These are phyloP conservation scores for Cyrtonyx montezumae DNA, from an alignment of 2,113 vertebrate genomes.

Conservation along the genomic window DNA sequence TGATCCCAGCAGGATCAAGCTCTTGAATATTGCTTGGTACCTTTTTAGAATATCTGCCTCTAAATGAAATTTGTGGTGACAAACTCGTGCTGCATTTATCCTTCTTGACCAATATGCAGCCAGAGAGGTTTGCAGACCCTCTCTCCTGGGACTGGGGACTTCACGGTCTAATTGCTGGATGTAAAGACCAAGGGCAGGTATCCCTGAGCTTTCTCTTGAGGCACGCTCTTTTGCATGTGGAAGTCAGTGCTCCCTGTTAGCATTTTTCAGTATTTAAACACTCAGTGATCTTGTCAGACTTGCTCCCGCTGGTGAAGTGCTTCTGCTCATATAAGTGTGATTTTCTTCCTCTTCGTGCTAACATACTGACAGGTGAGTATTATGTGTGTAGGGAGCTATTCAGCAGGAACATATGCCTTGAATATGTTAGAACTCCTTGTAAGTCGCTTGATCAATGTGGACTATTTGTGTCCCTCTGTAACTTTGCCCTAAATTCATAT, in stretches of 20 bases:
- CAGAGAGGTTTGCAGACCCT: slow-evolving; percentile 1
- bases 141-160: neutral
- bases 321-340: neutral
- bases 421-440: slow-evolving; percentile 33
- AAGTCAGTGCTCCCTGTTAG: neutral
- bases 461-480: slow-evolving; percentile 36
- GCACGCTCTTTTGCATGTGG: neutral
- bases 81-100: slow-evolving; percentile 29
- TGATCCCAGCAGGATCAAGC: slow-evolving; percentile 60
- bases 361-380: slow-evolving; percentile 49
- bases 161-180: neutral
- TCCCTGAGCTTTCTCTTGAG: neutral
- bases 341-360: neutral
- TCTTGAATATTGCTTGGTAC: slow-evolving; percentile 40
- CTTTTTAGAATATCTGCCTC: slow-evolving; percentile 42
- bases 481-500: slow-evolving; percentile 66
- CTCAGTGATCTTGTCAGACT: neutral
- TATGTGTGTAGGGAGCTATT: slow-evolving; percentile 30
- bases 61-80: neutral
- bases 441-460: slow-evolving; percentile 47
- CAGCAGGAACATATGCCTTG: slow-evolving; percentile 43
- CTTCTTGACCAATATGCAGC: neutral
- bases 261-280: neutral
- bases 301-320: neutral
- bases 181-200: neutral